Base-by-base conservation (phyloP, 2,797 vertebrate genomes). In the Xerus rutilus region DNA sequence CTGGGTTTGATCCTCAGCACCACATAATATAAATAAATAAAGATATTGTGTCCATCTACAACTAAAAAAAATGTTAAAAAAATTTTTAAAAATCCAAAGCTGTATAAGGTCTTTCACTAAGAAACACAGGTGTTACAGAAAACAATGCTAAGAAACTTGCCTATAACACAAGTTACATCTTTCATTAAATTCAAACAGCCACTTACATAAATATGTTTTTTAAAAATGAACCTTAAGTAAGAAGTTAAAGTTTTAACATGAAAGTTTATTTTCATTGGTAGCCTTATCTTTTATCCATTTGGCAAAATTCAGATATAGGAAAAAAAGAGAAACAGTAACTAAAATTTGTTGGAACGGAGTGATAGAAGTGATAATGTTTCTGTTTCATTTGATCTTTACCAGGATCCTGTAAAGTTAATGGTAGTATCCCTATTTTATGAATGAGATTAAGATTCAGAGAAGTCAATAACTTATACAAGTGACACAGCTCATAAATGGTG, bases 261-360 rank as follows among this genome's bases (percentile, higher is more conserved):
- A 67, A 92, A 64, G 17, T 72, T 73, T 92, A 43, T 93, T 94
- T 94, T 95, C 47, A 77, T 77, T 91, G 49, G 78, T 72, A 95
- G 25, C 47, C 45, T 77, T 30, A 67, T 90, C 69, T 93, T 91
- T 87, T 91, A 47, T 76, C 47, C 25, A 73, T 72, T 79, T 96
- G 49, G 3, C 30, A 52, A 49, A 72, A 54, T 65, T 93, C 54
- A 77, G 21, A 11, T 86, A 64, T 67, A 86, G 74, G 54, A 92
- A 74, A 86, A 10, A 45, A 32, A 77, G 86, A 32, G n/a, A 76
- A 81, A 79, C 32, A 43, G 30, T 35, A 30, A 82, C 6, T 83
- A 54, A 74, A 91, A 76, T 91, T 32, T n/a, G 11, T 86, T 93
- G 54, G 21, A 70, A 91, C 14, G 13, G 54, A 87, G 62, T 64